Conservation (phyloP, 2,797 vertebrate species). For the Aselliscus stoliczkanus region DNA sequence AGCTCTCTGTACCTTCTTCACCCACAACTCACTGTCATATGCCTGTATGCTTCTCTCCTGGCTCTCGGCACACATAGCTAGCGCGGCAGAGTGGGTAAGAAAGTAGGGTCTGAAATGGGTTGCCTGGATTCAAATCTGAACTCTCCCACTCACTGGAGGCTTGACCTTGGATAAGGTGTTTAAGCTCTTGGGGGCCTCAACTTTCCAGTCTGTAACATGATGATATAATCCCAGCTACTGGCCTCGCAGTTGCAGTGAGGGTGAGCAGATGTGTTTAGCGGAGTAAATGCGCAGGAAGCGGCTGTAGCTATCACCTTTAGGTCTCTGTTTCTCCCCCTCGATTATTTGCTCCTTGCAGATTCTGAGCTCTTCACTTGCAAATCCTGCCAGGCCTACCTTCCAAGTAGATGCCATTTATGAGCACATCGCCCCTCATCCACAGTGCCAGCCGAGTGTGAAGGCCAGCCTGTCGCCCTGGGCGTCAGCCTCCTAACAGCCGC, state of each 20-base stretch:
- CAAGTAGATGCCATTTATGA: not conserved
- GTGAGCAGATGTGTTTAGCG: not conserved
- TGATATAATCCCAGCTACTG: not conserved
- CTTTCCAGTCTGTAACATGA: not conserved
- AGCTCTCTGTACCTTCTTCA: not conserved
- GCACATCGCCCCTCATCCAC: accelerated
- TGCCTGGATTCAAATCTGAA: not conserved
- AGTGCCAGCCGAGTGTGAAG: accelerated
- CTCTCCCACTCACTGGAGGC: not conserved
- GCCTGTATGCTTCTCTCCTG: not conserved
- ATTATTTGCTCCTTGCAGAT: not conserved
- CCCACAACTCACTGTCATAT: not conserved
- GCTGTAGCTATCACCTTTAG: not conserved
- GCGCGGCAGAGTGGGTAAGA: not conserved
- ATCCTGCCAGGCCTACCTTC: not conserved
- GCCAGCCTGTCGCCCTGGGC: not conserved
- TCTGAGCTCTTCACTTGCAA: not conserved
- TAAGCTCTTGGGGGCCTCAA: not conserved
- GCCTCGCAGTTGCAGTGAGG: not conserved
- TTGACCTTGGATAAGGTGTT: not conserved
- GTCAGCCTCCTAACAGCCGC: not conserved
- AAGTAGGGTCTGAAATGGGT: not conserved
- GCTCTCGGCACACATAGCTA: too few relatives aligned
- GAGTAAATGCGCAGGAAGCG: not conserved
- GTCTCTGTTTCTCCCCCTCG: too few relatives aligned